These are phyloP conservation scores for Arenicola marina DNA, from an alignment of 2,888 invertebrate genomes.

Conservation along the genomic window DNA sequence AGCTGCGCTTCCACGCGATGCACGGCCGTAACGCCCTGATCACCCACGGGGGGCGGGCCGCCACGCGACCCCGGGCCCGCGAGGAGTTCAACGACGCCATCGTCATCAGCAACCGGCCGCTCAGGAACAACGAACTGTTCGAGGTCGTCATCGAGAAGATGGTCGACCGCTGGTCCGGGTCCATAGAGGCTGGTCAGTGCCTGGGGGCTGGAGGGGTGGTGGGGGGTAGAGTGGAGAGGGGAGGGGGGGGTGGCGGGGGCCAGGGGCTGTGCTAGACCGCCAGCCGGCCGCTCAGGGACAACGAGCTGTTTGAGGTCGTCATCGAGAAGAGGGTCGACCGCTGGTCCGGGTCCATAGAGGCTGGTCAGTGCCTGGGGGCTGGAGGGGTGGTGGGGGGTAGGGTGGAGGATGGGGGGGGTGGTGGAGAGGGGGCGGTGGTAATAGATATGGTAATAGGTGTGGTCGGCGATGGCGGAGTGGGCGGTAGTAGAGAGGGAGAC, in stretches of 20 bases:
- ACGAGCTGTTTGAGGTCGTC: conserved; percentile 88
- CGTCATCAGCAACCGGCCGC: conserved; percentile 84
- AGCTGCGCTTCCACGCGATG: conserved; percentile 84
- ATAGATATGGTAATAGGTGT: too few species aligned
- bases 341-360: conserved; percentile 92
- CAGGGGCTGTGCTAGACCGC: too few species aligned
- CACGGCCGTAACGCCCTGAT: conserved; percentile 88
- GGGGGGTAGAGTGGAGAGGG: too few species aligned
- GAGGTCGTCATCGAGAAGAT: conserved; percentile 87
- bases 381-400: too few species aligned
- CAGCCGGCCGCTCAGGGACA: conserved; percentile 82
- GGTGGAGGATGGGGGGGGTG: too few species aligned
- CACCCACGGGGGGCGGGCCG: conserved; percentile 81
- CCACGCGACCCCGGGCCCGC: conserved; percentile 81
- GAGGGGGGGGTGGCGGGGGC: too few species aligned
- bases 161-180: conserved; percentile 92
- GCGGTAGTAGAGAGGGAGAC: too few species aligned
- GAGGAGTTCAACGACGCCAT: conserved; percentile 95
- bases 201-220: too few species aligned
- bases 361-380: conserved; percentile 82
- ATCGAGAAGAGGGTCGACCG: conserved; percentile 89
- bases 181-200: conserved; percentile 85
- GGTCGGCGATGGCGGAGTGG: too few species aligned
- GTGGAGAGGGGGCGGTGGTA: too few species aligned
- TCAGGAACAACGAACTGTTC: conserved; percentile 88